Evolutionary conservation across 2,888 invertebrate genomes (phyloP).

Genomic region (Drosophila ustulata): DNA sequence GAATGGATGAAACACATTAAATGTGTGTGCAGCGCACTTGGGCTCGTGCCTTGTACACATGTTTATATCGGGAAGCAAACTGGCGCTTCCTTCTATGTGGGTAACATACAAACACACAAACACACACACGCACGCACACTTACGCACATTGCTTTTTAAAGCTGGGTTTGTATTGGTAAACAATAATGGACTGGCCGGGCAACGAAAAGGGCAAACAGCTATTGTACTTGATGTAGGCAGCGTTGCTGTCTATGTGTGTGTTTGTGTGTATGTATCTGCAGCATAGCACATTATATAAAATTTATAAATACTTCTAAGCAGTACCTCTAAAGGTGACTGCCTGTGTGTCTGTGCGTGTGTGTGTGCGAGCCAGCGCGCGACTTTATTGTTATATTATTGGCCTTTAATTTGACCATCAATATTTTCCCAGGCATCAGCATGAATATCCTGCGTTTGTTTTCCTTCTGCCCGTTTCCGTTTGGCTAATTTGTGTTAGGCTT

Average conservation of each 20-base stretch:
- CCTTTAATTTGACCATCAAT: slow-evolving; percentile 76
- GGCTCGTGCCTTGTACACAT: slow-evolving; percentile 43
- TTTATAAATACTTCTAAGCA: slow-evolving; percentile 75
- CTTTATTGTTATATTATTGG: slow-evolving; percentile 76
- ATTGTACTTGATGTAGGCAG: slow-evolving; percentile 65
- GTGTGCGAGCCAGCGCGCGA: slow-evolving; percentile 41
- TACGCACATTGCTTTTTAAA: slow-evolving; percentile 50
- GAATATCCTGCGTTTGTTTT: slow-evolving; percentile 32
- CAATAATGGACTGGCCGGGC: slow-evolving; percentile 54
- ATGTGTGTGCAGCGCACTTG: slow-evolving; percentile 45
- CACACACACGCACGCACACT: slow-evolving; percentile 10
- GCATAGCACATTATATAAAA: slow-evolving; percentile 72
- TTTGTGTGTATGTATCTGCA: slow-evolving; percentile 45
- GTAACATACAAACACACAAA: slow-evolving; percentile 32
- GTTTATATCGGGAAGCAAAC: slow-evolving; percentile 29
- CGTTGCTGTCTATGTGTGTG: slow-evolving; percentile 6
- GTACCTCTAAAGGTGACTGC: slow-evolving; percentile 44
- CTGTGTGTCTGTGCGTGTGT: background rate
- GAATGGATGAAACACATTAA: slow-evolving; percentile 64
- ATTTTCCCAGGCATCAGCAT: slow-evolving; percentile 57
- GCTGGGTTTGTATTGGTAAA: slow-evolving; percentile 70
- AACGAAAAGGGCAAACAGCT: slow-evolving; percentile 68
- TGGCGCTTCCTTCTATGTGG: slow-evolving; percentile 34
- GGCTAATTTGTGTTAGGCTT: slow-evolving; percentile 66
- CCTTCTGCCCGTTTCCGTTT: slow-evolving; percentile 21